Evolutionary conservation across 1,140 invertebrate species (phyloP).

Genomic region (Sycophaga agraensis): DNA sequence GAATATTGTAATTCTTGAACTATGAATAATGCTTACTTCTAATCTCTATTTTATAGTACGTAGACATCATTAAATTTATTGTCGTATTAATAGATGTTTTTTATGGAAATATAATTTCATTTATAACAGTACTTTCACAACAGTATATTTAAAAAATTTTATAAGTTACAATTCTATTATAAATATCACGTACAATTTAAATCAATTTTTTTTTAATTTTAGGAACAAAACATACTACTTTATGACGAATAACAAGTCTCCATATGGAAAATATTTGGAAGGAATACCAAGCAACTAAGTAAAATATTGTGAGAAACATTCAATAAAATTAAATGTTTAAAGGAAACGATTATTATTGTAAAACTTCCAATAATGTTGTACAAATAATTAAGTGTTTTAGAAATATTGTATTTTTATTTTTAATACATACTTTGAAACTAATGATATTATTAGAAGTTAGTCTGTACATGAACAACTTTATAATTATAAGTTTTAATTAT

Average conservation of each 20-base stretch:
- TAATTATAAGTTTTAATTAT: no score
- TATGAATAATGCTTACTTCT: no score
- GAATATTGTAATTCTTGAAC: no score
- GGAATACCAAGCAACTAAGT: not conserved
- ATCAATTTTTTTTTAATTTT: slow-evolving; percentile 10
- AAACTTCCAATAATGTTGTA: not conserved
- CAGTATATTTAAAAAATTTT: not conserved
- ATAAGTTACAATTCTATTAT: not conserved
- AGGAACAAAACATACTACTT: slow-evolving; percentile 30
- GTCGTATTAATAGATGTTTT: no score
- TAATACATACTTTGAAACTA: not conserved
- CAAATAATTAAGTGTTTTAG: not conserved
- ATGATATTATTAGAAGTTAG: not conserved
- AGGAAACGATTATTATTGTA: not conserved
- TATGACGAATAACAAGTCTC: slow-evolving; percentile 23
- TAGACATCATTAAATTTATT: no score
- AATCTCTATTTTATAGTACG: no score
- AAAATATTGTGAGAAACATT: not conserved
- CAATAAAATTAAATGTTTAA: not conserved
- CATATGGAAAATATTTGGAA: slow-evolving; percentile 12
- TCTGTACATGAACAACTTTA: not conserved
- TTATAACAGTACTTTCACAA: no score
- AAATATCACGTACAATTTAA: not conserved
- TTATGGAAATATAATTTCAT: no score
- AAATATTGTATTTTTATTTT: not conserved